Base-by-base conservation (phyloP, 2,113 vertebrate genomes). In the Lanius ludovicianus region DNA sequence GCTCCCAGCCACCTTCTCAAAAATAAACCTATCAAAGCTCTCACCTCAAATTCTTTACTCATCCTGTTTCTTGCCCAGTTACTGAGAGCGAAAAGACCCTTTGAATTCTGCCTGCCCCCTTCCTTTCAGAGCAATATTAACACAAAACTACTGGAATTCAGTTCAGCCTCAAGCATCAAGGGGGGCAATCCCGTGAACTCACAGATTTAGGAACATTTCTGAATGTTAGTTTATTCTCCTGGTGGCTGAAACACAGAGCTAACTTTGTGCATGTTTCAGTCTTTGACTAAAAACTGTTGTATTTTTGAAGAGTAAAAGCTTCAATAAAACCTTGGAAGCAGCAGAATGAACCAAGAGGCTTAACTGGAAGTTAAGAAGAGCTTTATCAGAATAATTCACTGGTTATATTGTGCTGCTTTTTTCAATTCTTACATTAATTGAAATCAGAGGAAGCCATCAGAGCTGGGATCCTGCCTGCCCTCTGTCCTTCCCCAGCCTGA, bases 401-500 rank as follows among this genome's bases (percentile, higher is more conserved):
- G 13, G 30, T 23, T 82, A 15, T 33, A 15, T 33, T 56, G 56
- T 12, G 84, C 23, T 59, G 39, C 1, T 76, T 84, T 69, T 55
- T 39, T 16, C 22, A 87, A 19, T 47, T 87, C 52, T 41, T 65
- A 14, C 35, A 37, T 31, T 8, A 41, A 80, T 33, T 77, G 8
- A 4, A 59, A 50, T 31, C 52, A 76, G 39, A 52, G 67, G 28
- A 16, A 60, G 62, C 49, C 76, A 27, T 56, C 60, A 33, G 78
- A 91, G 42, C 12, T 39, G 55, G 30, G 60, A 87, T 84, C 78
- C 87, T 75, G 68, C 10, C 69, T 96, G 56, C 52, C 87, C 70
- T 91, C 85, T 64, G 52, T 44, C 92, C 85, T 67, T 82, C 35
- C 74, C 37, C 68, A 44, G 57, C 60, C 73, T 44, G 65, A 71